Conservation (phyloP, 2,888 invertebrate species). For the Micoletzkya japonica region DNA sequence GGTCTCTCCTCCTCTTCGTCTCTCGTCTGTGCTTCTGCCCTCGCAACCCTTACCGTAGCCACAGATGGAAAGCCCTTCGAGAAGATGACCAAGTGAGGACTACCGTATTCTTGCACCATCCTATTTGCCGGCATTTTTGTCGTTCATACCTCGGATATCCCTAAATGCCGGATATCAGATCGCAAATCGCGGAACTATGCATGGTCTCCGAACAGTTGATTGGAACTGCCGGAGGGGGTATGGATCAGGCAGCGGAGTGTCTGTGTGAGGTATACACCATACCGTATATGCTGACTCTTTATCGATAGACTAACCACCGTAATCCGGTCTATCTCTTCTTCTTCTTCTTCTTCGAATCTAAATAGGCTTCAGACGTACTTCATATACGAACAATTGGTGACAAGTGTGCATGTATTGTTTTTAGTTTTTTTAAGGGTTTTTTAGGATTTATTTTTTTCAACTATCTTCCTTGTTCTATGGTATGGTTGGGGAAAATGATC, state of each 20-base stretch:
- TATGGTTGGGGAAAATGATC: too few species aligned
- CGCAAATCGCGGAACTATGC: conserved; percentile 80
- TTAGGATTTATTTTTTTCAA: too few species aligned
- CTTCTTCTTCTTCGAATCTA: too few species aligned
- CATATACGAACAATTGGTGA: too few species aligned
- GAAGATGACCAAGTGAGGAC: conserved; percentile 34
- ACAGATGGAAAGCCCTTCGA: conserved; percentile 47
- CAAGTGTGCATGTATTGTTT: too few species aligned
- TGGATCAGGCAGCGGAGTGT: conserved; percentile 98
- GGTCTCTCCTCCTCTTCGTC: conserved; percentile 97
- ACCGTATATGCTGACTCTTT: too few species aligned
- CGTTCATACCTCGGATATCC: background rate
- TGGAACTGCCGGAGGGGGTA: conserved; percentile 97
- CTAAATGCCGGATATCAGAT: conserved; percentile 24
- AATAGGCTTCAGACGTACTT: too few species aligned
- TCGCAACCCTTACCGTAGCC: conserved; percentile 77
- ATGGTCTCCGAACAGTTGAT: conserved; percentile 89
- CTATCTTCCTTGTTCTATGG: too few species aligned
- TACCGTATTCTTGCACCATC: background rate
- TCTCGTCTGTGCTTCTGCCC: conserved; percentile 87
- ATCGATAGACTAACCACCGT: too few species aligned
- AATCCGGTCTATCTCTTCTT: too few species aligned
- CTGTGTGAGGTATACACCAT: conserved; percentile 31
- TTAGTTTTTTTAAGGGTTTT: too few species aligned
- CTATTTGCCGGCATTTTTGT: background rate